Evolutionary conservation across 2,113 vertebrate genomes (phyloP).

Genomic region (Odocoileus hemionus): DNA sequence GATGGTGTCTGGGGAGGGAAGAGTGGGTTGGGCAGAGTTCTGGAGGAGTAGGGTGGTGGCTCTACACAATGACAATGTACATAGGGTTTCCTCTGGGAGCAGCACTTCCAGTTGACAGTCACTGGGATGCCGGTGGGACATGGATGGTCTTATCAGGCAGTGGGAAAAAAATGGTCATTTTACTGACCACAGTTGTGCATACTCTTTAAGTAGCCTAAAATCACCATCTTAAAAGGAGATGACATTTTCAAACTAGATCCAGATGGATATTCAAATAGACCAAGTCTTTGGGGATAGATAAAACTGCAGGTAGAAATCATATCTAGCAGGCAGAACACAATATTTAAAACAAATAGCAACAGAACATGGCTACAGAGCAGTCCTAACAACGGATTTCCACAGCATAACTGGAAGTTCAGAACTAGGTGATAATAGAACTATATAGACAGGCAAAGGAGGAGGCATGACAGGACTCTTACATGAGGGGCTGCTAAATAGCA

Average conservation of each 20-base stretch:
- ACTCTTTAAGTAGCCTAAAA: neutral
- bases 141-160: neutral
- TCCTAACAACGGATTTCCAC: neutral
- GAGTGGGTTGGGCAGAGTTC: neutral
- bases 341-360: neutral
- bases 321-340: neutral
- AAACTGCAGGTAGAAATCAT: neutral
- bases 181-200: neutral
- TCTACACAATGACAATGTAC: neutral
- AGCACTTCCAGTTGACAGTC: neutral
- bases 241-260: neutral
- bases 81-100: neutral
- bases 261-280: neutral
- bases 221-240: neutral
- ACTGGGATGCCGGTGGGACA: neutral
- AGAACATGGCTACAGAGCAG: neutral
- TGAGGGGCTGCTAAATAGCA: neutral
- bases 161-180: neutral
- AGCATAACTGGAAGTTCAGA: neutral
- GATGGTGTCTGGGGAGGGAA: neutral
- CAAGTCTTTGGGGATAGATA: neutral
- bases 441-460: neutral
- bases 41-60: fast-evolving
- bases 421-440: neutral
- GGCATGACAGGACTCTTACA: neutral